These are phyloP conservation scores for Choloepus didactylus DNA, from an alignment of 2,797 vertebrate genomes.

Conservation along the genomic window DNA sequence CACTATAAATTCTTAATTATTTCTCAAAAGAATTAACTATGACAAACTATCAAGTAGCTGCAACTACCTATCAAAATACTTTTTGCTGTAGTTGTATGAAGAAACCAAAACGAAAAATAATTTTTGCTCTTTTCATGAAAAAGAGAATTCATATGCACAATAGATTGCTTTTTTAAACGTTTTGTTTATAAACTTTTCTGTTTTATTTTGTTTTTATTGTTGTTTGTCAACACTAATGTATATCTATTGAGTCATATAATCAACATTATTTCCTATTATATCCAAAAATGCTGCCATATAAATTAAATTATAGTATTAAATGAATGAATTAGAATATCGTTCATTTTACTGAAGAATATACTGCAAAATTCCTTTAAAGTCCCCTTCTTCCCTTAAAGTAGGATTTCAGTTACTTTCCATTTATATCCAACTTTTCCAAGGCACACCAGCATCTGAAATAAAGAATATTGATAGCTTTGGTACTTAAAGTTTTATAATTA, in stretches of 20 bases:
- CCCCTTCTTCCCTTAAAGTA: not conserved
- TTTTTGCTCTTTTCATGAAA: slow-evolving; percentile 28
- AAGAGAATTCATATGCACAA: not conserved
- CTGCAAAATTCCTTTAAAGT: slow-evolving; percentile 28
- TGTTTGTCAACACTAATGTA: slow-evolving; percentile 17
- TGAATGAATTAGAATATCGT: not conserved
- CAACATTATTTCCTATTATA: slow-evolving; percentile 28
- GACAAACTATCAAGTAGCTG: slow-evolving; percentile 19
- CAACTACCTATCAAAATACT: not conserved
- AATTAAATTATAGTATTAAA: slow-evolving; percentile 46
- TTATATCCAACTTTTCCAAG: not conserved
- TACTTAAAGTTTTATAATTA: slow-evolving; percentile 29
- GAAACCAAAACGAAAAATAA: not conserved
- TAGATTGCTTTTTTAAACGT: not conserved
- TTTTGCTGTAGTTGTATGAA: slow-evolving; percentile 41
- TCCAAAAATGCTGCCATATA: slow-evolving; percentile 12
- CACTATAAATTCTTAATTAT: slow-evolving; percentile 46
- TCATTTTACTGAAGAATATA: slow-evolving; percentile 58
- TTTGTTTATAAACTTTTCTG: not conserved
- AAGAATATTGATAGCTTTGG: not conserved
- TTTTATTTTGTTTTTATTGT: not conserved
- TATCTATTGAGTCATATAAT: not conserved
- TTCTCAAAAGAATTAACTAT: slow-evolving; percentile 59
- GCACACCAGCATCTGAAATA: not conserved
- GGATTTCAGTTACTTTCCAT: slow-evolving; percentile 4